These are phyloP conservation scores for Drosophila anomalata DNA, from an alignment of 2,888 invertebrate species.

Conservation along the genomic window DNA sequence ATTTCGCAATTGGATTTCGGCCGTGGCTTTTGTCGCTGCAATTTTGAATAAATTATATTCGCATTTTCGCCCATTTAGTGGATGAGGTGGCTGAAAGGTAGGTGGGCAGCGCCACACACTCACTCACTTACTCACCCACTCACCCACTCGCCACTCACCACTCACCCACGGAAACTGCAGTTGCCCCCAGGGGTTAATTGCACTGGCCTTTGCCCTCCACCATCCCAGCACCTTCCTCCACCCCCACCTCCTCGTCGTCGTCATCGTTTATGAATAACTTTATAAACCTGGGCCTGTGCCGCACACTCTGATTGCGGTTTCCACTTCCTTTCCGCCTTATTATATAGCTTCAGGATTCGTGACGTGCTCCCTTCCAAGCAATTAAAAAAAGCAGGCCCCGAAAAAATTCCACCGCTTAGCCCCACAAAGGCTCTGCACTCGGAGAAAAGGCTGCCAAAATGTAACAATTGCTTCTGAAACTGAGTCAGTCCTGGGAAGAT, in stretches of 20 bases:
- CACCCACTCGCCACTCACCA: not conserved
- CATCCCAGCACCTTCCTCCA: not conserved
- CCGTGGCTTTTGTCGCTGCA: constrained; percentile 6
- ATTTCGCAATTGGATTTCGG: constrained; percentile 29
- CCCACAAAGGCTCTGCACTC: constrained; percentile 8
- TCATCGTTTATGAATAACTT: constrained; percentile 17
- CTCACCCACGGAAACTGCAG: constrained; percentile 22
- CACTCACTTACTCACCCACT: not conserved
- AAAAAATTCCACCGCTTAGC: not conserved
- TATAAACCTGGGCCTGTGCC: constrained; percentile 25
- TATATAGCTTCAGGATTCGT: constrained; percentile 53
- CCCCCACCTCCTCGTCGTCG: not conserved
- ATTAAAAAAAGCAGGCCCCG: constrained; percentile 49
- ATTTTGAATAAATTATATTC: constrained; percentile 25
- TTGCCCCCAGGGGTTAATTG: constrained; percentile 48
- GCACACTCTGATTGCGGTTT: constrained; percentile 36
- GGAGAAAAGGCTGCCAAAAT: not conserved
- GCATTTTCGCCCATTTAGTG: not conserved
- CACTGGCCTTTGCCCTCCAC: constrained; percentile 26
- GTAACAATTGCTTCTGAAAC: too few relatives aligned
- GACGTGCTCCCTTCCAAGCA: constrained; percentile 59
- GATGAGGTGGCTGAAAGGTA: not conserved
- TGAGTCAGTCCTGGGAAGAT: too few relatives aligned
- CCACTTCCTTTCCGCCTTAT: constrained; percentile 35
- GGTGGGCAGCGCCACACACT: not conserved